Evolutionary conservation across 2,113 vertebrate genomes (phyloP), one percentile per base, ranked within the genome.

Genomic region (Oenanthe melanoleuca): DNA sequence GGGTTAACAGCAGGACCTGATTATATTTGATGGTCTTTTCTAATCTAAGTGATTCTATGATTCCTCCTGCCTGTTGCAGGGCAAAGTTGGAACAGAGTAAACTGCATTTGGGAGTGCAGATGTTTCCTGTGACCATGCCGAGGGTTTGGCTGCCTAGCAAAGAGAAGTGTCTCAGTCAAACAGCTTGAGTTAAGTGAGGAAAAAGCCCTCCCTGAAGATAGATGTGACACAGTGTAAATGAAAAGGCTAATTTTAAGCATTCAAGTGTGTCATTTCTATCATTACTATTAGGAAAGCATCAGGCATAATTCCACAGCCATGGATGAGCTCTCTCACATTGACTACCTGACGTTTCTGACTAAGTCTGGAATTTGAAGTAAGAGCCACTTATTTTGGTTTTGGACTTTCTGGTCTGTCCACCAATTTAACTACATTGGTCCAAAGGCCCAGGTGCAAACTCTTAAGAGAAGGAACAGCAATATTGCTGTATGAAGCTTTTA

Each of bases 211-310:
- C 25, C 23, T 0, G 2, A 93, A 91, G 89, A 95, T 5, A 82
- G 31, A 95, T 69, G 74, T 93, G 85, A 88, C 73, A 75, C 78
- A 45, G 45, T 45, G 59, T 53, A 78, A 92, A 89, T 69, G 38
- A 75, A 50, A 89, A 81, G 56, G 90, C 57, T 72, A 87, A 95
- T 95, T 91, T 89, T 93, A 88, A 86, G 64, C 18, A 0, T 33
- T 88, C 72, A 80, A 34, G 33, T 84, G 53, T 80, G 45, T 57
- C 0, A 82, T 93, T 96, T 89, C 88, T 93, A 38, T 71, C 25
- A 90, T 73, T 92, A 63, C 72, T 94, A 78, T 47, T 86, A 86
- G 72, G 84, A 75, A 92, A 86, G 23, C 44, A 64, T 80, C 83
- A 78, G 56, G 25, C 49, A 65, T 81, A 91, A 89, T 80, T 91